phyloP scores from a whole-genome alignment of 2,888 invertebrate genomes.

The Eupithecia vulgata region DNA sequence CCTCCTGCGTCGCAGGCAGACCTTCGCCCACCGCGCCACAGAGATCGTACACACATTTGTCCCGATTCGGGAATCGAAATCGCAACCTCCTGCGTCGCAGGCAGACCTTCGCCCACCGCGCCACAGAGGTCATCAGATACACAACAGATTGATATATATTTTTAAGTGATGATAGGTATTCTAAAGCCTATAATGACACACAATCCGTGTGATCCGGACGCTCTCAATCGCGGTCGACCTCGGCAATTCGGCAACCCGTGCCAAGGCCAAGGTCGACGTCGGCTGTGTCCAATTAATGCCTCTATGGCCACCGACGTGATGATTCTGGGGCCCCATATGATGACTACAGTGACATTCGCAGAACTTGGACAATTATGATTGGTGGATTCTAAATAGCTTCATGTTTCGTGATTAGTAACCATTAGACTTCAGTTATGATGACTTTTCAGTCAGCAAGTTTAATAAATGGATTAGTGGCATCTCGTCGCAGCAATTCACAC shows the following conservation, averaged over 20 bases:
- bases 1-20: too few relatives aligned
- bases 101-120: too few relatives aligned
- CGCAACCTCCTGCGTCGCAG: too few relatives aligned
- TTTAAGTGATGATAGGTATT: neutral
- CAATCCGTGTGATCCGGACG: slow-evolving; percentile 79
- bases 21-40: too few relatives aligned
- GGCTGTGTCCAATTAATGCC: slow-evolving; percentile 75
- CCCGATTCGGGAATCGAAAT: too few relatives aligned
- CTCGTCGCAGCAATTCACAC: too few relatives aligned
- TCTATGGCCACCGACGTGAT: slow-evolving; percentile 50
- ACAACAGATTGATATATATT: neutral
- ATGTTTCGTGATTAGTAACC: neutral
- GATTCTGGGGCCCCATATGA: slow-evolving; percentile 54
- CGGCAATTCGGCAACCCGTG: slow-evolving; percentile 79
- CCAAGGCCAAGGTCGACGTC: slow-evolving; percentile 80
- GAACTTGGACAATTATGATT: neutral
- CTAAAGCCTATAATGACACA: slow-evolving; percentile 45
- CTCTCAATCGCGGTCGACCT: slow-evolving; percentile 76
- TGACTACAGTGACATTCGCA: slow-evolving; percentile 38
- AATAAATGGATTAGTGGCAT: too few relatives aligned
- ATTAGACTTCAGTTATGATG: too few relatives aligned
- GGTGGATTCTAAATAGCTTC: neutral
- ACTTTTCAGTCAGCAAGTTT: too few relatives aligned
- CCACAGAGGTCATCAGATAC: too few relatives aligned
- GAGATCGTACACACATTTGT: too few relatives aligned